Conservation (phyloP, 2,113 vertebrate genomes). For the Actenoides lindsayi region DNA sequence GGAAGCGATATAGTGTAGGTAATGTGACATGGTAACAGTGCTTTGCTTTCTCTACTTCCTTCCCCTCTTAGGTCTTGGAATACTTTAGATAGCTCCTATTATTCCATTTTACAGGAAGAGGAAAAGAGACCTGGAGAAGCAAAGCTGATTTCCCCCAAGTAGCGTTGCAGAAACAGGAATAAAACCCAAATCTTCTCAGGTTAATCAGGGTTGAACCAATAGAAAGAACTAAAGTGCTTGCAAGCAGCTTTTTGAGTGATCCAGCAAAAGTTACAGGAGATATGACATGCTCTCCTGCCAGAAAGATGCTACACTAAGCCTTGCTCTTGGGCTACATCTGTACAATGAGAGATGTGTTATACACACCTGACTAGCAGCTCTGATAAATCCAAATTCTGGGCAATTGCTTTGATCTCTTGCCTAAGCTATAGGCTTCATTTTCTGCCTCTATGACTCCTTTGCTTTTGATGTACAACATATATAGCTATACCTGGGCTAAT, state of each 20-base stretch:
- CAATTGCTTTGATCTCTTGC: background rate
- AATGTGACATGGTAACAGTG: background rate
- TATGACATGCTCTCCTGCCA: background rate
- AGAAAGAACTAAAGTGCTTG: background rate
- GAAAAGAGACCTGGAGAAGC: background rate
- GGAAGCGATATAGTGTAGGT: constrained; percentile 8
- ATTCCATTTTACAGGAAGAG: background rate
- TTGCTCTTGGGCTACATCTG: background rate
- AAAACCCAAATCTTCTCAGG: background rate
- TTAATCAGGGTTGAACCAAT: background rate
- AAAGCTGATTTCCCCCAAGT: background rate
- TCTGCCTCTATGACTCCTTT: background rate
- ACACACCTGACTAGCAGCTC: background rate
- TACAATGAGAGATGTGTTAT: background rate
- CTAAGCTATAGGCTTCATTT: background rate
- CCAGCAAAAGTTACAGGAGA: background rate
- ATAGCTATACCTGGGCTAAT: background rate
- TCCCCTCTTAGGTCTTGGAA: background rate
- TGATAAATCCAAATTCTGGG: background rate
- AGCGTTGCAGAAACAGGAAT: background rate
- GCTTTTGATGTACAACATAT: background rate
- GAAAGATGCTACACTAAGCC: background rate
- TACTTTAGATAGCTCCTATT: background rate
- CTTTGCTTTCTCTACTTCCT: background rate
- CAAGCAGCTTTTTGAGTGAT: background rate